Evolutionary conservation across 2,113 vertebrate genomes (phyloP), one percentile per base, ranked within the genome.

Genomic region (Lynx canadensis): DNA sequence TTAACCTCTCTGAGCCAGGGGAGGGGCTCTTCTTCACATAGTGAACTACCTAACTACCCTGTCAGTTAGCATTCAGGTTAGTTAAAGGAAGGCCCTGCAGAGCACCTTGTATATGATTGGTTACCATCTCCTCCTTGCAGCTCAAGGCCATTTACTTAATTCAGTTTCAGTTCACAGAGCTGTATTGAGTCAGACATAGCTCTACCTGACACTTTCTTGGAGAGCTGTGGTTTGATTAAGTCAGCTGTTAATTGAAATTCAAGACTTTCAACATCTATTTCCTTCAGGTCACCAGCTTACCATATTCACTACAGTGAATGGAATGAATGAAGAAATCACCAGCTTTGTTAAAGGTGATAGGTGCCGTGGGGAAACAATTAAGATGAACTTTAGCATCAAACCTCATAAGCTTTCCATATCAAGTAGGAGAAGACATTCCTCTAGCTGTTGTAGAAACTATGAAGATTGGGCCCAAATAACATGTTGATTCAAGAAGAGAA

Each of bases 241-340:
- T 93, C 63, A 48, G 55, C 15, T 31, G 82, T 48, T 89, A 45
- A 74, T 18, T 91, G 69, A 88, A 69, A 82, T 88, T 57, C 63
- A 80, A 29, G 63, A 63, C 57, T 74, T 79, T 88, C 50, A 84
- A 31, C 29, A 29, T 45, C 23, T 88, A 1, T 50, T 95, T 96
- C 60, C 33, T 68, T 93, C 6, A 88, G 80, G 76, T 83, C 21
- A 29, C 12, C 4, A 16, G 15, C 41, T 71, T 38, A 36, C 23
- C 45, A 36, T 1, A 29, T 9, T 78, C 41, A 74, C 23, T 31
- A 21, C 8, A 86, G 29, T 69, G 66, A 89, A 68, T n/a, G 50
- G 36, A 76, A 52, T 36, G 52, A 78, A 82, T 66, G 65, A 71
- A 89, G 29, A 84, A 45, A 60, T 48, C 29, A 50, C 36, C 80